Percentiles rank a stretch among this genome's conserved stretches.
These are phyloP conservation scores for Dendropsophus ebraccatus DNA, from an alignment of 2,113 vertebrate species.

Conservation along the genomic window DNA sequence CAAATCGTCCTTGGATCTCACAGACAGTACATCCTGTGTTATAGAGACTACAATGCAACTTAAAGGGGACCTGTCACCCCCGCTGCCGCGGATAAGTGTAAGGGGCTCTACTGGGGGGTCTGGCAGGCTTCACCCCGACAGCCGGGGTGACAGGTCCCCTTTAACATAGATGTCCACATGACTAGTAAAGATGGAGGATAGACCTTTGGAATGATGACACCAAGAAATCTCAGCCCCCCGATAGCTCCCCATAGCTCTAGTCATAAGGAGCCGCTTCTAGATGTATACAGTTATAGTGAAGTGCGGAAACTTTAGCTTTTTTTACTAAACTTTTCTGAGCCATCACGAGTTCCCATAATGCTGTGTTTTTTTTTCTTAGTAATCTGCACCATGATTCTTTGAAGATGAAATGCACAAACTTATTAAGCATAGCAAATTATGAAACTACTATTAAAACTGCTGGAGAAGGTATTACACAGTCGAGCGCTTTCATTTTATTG, in stretches of 20 bases:
- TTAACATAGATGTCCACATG: not conserved
- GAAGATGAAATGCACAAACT: constrained; percentile 47
- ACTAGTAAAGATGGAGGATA: not conserved
- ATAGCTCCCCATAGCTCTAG: not conserved
- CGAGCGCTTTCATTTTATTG: constrained; percentile 51
- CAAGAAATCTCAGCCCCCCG: too few relatives aligned
- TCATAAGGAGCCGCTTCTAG: not conserved
- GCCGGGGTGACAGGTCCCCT: too few relatives aligned
- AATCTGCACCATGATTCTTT: constrained; percentile 11
- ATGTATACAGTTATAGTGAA: not conserved
- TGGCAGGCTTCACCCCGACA: too few relatives aligned
- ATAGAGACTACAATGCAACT: too few relatives aligned
- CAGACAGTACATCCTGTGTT: too few relatives aligned
- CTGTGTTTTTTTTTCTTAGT: constrained; percentile 16
- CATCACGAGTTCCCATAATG: not conserved
- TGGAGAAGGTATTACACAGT: constrained; percentile 55
- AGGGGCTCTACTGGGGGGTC: too few relatives aligned
- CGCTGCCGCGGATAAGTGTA: too few relatives aligned
- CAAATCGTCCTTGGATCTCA: too few relatives aligned
- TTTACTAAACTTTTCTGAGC: not conserved
- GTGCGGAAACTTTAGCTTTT: not conserved
- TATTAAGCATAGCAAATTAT: constrained; percentile 59
- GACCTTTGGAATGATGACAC: too few relatives aligned
- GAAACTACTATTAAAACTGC: constrained; percentile 57
- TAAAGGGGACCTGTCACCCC: too few relatives aligned